Percentiles rank a stretch among this genome's conserved stretches.
phyloP scores from a whole-genome alignment of 92 coral and sea anemone species.

The Siderastrea siderea region DNA sequence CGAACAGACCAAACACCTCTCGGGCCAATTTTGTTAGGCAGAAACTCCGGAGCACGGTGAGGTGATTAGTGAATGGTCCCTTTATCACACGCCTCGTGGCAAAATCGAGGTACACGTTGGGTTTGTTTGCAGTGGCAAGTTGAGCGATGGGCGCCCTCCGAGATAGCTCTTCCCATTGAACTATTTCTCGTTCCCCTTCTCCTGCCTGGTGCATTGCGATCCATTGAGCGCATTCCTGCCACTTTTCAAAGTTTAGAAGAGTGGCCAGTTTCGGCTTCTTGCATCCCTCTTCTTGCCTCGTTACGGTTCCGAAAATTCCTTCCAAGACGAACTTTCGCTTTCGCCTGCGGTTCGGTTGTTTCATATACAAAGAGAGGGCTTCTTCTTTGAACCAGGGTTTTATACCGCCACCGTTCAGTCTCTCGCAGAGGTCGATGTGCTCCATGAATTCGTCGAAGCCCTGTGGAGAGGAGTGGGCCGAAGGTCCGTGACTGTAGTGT shows the following conservation, averaged over 20 bases:
- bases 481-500: neutral
- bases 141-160: neutral
- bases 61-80: neutral
- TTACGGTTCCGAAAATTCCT: neutral
- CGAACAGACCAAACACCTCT: neutral
- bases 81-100: neutral
- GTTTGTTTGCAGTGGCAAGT: neutral
- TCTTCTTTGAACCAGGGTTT: neutral
- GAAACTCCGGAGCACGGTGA: neutral
- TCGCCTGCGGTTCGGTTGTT: neutral
- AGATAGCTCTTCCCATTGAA: neutral
- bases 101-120: neutral
- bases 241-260: too few relatives aligned
- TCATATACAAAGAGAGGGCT: neutral
- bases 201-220: neutral
- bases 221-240: neutral
- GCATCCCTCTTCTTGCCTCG: neutral
- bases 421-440: neutral
- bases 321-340: neutral
- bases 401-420: neutral
- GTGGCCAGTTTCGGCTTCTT: neutral
- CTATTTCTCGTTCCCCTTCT: neutral
- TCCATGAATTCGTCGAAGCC: neutral
- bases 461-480: neutral
- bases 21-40: neutral